Percentiles rank a stretch among this genome's conserved stretches.
These are phyloP conservation scores for Carlito syrichta DNA, from an alignment of 2,113 vertebrate species.

Conservation along the genomic window DNA sequence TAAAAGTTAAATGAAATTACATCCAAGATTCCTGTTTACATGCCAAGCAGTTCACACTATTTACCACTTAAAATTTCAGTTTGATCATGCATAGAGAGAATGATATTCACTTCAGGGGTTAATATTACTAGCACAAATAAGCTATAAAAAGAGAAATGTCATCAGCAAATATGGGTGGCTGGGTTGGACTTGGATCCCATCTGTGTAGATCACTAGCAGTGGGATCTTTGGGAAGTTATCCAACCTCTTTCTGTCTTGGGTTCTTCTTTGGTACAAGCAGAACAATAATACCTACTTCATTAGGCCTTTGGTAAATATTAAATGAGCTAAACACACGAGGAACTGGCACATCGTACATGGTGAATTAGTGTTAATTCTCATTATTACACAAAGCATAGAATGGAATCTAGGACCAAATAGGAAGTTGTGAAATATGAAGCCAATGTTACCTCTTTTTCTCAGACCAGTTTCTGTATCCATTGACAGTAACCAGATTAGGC, in stretches of 20 bases:
- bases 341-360: background rate
- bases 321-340: rapidly evolving
- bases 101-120: too few relatives aligned
- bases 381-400: rapidly evolving
- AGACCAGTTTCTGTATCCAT: rapidly evolving
- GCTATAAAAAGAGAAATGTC: too few relatives aligned
- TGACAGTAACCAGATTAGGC: rapidly evolving
- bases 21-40: rapidly evolving
- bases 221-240: background rate
- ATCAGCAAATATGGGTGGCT: background rate
- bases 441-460: rapidly evolving
- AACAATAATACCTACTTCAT: too few relatives aligned
- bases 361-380: background rate
- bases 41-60: background rate
- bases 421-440: background rate
- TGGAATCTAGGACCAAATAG: background rate
- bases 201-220: background rate
- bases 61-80: too few relatives aligned
- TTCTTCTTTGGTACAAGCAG: background rate
- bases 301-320: background rate
- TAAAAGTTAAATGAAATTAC: background rate
- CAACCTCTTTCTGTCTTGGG: background rate
- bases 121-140: background rate
- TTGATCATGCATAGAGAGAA: background rate
- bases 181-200: background rate